Base-by-base conservation (phyloP, 2,888 invertebrate species). In the Andrena hattorfiana region DNA sequence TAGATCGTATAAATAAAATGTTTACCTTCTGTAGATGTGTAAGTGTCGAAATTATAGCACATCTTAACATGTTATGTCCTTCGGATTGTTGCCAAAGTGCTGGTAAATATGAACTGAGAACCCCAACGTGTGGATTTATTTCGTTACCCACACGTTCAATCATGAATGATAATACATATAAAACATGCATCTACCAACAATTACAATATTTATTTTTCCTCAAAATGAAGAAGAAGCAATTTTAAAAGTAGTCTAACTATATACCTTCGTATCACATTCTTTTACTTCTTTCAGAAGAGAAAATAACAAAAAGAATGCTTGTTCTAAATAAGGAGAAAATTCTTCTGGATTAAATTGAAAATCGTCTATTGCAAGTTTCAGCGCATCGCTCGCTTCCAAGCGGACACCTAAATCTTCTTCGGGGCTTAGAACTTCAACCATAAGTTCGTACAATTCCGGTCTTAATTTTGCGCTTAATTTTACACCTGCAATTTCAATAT, bases 201-300 rank as follows among this genome's bases (percentile, higher is more conserved):
- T 67, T 75, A 81, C 85, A 67, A 66, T 62, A 87, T 63, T 0
- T 42, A 42, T 16, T 35, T 67, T 56, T 5, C 79, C 23, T 28
- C 10, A 51, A 85, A 54, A 63, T 48, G 73, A 64, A 56, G 5
- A 13, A 13, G 42, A 54, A 10, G 10, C 8, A n/a, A 62, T 59
- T 23, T 54, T 66, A 5, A 51, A 7, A 23, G 42, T 63, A 16
- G 49, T 35, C n/a, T 23, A 64, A 54, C 6, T 60, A 7, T 81
- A 84, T 94, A 97, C 97, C 95, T 99, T 99, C 1, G 98, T 98
- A 94, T 99, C 99, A 94, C 98, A 98, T 94, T 98, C 98, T 85
- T 96, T 96, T 0, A 97, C 97, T 93, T 98, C 98, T 93, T 98
- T 97, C 89, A 99, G 94, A 85, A 99, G 95, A 79, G 96, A 95